phyloP scores from a whole-genome alignment of 2,888 invertebrate species.

The Podotricha telesiphe region DNA sequence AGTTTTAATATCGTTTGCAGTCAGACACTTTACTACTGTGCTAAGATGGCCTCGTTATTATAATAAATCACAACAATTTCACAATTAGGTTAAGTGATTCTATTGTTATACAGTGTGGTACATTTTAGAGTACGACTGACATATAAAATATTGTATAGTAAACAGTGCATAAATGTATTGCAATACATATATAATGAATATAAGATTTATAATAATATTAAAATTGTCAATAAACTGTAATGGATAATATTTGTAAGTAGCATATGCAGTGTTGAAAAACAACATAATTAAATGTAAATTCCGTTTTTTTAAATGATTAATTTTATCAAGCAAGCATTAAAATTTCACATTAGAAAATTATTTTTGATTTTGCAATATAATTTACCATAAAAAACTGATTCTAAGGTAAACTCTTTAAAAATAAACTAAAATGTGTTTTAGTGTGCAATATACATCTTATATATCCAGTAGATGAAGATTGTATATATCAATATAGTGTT shows the following conservation, averaged over 20 bases:
- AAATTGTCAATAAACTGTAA: neutral
- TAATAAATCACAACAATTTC: neutral
- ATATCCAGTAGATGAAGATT: slow-evolving; percentile 21
- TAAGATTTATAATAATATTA: neutral
- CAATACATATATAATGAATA: too few species aligned
- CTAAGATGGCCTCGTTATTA: neutral
- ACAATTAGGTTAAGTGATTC: neutral
- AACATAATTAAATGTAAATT: neutral
- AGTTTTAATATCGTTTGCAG: too few species aligned
- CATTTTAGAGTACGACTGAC: too few species aligned
- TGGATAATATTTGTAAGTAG: neutral
- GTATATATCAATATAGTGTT: slow-evolving; percentile 11
- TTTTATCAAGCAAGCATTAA: too few species aligned
- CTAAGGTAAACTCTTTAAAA: too few species aligned
- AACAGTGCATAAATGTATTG: neutral
- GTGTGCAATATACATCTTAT: neutral
- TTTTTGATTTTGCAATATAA: too few species aligned
- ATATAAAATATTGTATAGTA: neutral
- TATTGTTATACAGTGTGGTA: too few species aligned
- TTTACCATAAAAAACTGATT: too few species aligned
- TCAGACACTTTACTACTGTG: too few species aligned
- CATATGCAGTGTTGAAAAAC: slow-evolving; percentile 2
- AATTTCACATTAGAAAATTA: too few species aligned
- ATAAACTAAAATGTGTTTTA: too few species aligned
- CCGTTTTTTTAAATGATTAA: neutral